phyloP scores from a whole-genome alignment of 2,888 invertebrate species.

The Apamea sordens region DNA sequence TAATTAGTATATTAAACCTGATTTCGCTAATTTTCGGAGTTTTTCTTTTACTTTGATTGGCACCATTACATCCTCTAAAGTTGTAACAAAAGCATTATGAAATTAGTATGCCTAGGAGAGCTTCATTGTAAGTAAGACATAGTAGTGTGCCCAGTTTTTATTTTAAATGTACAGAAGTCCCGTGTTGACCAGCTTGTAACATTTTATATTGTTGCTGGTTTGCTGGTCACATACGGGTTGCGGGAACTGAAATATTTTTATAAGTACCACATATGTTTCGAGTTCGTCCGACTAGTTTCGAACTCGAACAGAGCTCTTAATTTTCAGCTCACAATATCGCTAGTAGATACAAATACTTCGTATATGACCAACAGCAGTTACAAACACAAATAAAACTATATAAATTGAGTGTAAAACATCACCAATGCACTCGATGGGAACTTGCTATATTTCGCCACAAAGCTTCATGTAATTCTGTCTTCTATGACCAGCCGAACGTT shows the following conservation, averaged over 20 bases:
- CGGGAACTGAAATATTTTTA: not conserved
- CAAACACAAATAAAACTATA: constrained; percentile 32
- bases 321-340: not conserved
- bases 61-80: no score
- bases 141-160: not conserved
- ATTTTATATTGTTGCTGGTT: not conserved
- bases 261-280: not conserved
- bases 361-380: not conserved
- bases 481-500: not conserved
- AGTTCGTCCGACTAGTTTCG: not conserved
- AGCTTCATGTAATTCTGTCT: constrained; percentile 30
- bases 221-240: not conserved
- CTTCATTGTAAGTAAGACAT: not conserved
- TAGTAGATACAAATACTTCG: not conserved
- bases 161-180: not conserved
- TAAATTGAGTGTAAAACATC: constrained; percentile 27
- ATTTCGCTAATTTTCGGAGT: no score
- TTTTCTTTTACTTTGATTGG: no score
- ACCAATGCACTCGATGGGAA: constrained; percentile 39
- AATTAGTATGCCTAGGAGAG: constrained; percentile 12
- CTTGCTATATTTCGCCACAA: constrained; percentile 19
- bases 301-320: not conserved
- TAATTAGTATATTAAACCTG: no score
- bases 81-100: no score
- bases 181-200: not conserved